Conservation (phyloP, 2,113 vertebrate genomes). For the Sinocyclocheilus anshuiensis region DNA sequence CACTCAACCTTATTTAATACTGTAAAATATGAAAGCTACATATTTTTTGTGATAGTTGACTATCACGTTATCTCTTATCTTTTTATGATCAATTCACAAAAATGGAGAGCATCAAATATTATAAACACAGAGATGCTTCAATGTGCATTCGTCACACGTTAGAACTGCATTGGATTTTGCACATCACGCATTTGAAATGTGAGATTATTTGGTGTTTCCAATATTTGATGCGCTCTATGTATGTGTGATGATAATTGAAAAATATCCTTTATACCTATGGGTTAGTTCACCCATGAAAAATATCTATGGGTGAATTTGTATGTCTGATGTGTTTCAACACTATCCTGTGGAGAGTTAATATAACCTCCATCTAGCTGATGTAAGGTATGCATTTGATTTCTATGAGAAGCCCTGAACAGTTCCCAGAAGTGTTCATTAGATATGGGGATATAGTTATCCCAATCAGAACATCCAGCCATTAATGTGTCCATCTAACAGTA, state of each 20-base stretch:
- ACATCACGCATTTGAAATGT: too few relatives aligned
- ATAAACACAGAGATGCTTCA: too few relatives aligned
- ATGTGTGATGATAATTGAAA: too few relatives aligned
- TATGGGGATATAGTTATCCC: background rate
- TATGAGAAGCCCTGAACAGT: background rate
- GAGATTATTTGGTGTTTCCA: too few relatives aligned
- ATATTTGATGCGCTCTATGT: too few relatives aligned
- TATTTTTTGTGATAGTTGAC: background rate
- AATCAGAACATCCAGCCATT: constrained; percentile 30
- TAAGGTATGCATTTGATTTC: background rate
- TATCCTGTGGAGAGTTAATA: background rate
- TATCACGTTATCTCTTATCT: background rate
- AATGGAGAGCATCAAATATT: too few relatives aligned
- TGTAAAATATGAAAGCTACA: background rate
- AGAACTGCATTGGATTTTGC: too few relatives aligned
- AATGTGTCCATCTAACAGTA: constrained; percentile 32
- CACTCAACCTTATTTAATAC: background rate
- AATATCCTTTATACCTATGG: too few relatives aligned
- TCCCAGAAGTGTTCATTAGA: constrained; percentile 9
- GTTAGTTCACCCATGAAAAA: too few relatives aligned
- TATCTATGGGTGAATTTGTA: background rate
- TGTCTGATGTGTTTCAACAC: constrained; percentile 9
- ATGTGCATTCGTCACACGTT: too few relatives aligned
- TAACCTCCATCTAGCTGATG: background rate
- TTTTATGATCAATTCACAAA: too few relatives aligned